Evolutionary conservation across 1,140 invertebrate species (phyloP).

Genomic region (Triops cancriformis): DNA sequence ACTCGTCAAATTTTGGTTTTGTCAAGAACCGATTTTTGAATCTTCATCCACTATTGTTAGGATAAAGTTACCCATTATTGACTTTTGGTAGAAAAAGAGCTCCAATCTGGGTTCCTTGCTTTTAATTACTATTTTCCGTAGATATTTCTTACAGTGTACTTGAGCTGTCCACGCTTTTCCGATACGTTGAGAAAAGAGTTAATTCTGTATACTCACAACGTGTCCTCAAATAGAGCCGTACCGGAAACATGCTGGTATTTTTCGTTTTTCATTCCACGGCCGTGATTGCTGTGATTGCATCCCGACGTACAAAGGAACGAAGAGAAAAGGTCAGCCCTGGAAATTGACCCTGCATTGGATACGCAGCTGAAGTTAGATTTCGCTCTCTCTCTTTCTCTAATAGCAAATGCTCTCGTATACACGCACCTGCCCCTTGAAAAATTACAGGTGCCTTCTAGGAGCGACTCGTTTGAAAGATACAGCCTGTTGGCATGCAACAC

Average conservation of each 20-base stretch:
- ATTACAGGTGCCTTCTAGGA: not conserved
- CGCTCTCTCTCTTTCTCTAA: not conserved
- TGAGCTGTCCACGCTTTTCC: too few relatives aligned
- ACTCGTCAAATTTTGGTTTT: too few relatives aligned
- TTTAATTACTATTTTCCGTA: too few relatives aligned
- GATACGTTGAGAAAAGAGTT: not conserved
- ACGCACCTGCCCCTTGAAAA: not conserved
- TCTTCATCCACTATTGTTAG: too few relatives aligned
- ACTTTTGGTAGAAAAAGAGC: too few relatives aligned
- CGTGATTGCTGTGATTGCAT: conserved; percentile 13
- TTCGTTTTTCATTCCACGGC: not conserved
- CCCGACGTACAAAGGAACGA: not conserved
- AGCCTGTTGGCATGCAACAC: not conserved
- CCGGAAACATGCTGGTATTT: not conserved
- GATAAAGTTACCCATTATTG: too few relatives aligned
- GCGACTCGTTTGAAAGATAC: not conserved
- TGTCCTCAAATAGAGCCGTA: not conserved
- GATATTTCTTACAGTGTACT: too few relatives aligned
- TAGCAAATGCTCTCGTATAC: not conserved
- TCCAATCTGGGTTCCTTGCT: too few relatives aligned
- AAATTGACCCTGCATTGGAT: conserved; percentile 10
- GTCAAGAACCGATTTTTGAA: too few relatives aligned
- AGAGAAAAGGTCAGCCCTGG: conserved; percentile 1
- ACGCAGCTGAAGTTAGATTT: not conserved
- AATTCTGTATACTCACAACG: not conserved